A percentile compares a stretch with the other conserved stretches of the same genome.
phyloP scores from a whole-genome alignment of 2,888 invertebrate species.

The Sisyra terminalis region DNA sequence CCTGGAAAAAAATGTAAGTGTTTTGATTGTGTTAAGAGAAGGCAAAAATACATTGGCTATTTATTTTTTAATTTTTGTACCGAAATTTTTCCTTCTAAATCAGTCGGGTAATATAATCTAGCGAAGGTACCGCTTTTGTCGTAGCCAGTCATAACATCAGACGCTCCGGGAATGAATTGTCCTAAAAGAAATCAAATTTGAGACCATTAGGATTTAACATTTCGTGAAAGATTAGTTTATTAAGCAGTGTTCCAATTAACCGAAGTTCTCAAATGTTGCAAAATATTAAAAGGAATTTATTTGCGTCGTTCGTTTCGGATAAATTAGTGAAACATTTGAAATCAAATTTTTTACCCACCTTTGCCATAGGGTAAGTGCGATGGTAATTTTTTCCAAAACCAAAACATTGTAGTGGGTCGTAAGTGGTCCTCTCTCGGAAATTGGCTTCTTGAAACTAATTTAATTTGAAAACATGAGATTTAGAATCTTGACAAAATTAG shows the following conservation, averaged over 20 bases:
- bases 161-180: slow-evolving; percentile 34
- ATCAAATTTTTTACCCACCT: slow-evolving; percentile 1
- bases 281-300: too few species aligned
- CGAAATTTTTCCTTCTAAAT: slow-evolving; percentile 23
- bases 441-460: not conserved
- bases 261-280: too few species aligned
- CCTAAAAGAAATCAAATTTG: slow-evolving; percentile 23
- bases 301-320: not conserved
- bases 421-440: not conserved
- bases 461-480: not conserved
- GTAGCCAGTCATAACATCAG: slow-evolving; percentile 38
- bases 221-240: too few species aligned
- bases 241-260: too few species aligned
- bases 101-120: slow-evolving; percentile 39
- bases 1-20: slow-evolving; percentile 21
- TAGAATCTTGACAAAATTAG: slow-evolving; percentile 1
- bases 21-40: not conserved
- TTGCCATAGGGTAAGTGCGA: slow-evolving; percentile 1
- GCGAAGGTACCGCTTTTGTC: slow-evolving; percentile 33
- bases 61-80: slow-evolving; percentile 16
- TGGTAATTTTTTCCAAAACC: not conserved
- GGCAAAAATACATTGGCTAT: not conserved
- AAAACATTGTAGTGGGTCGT: not conserved
- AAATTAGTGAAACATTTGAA: slow-evolving; percentile 3
- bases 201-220: too few species aligned